These are phyloP conservation scores for Cossypha heuglini DNA, from an alignment of 2,797 vertebrate genomes.

Conservation along the genomic window DNA sequence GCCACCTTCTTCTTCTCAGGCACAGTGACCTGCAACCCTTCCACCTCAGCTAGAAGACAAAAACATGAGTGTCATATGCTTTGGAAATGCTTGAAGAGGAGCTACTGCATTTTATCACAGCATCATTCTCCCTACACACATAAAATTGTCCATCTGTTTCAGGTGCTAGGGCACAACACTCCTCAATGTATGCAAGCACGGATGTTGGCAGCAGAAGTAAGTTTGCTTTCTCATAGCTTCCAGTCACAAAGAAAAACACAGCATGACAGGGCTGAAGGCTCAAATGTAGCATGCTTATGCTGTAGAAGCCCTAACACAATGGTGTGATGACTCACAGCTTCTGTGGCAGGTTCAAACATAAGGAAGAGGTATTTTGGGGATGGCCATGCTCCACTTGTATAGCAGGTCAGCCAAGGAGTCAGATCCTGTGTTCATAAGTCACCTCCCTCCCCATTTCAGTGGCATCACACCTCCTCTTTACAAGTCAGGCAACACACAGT, in stretches of 20 bases:
- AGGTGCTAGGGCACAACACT: background rate
- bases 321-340: background rate
- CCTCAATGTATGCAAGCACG: background rate
- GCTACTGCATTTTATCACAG: background rate
- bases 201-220: background rate
- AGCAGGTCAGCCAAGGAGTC: background rate
- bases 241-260: background rate
- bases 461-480: background rate
- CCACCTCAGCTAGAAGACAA: conserved; percentile 73
- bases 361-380: background rate
- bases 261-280: background rate
- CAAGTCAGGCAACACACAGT: background rate
- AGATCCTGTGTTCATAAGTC: background rate
- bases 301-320: background rate
- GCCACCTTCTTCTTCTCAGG: conserved; percentile 87
- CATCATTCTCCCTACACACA: background rate
- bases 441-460: background rate
- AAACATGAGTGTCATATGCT: background rate
- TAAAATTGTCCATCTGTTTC: background rate
- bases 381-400: background rate
- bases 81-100: background rate
- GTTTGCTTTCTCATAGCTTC: background rate
- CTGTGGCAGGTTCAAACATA: background rate
- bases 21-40: conserved; percentile 86
- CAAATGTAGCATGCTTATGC: background rate